Conservation (phyloP, 1,140 invertebrate genomes). For the Drosophila sp. region DNA sequence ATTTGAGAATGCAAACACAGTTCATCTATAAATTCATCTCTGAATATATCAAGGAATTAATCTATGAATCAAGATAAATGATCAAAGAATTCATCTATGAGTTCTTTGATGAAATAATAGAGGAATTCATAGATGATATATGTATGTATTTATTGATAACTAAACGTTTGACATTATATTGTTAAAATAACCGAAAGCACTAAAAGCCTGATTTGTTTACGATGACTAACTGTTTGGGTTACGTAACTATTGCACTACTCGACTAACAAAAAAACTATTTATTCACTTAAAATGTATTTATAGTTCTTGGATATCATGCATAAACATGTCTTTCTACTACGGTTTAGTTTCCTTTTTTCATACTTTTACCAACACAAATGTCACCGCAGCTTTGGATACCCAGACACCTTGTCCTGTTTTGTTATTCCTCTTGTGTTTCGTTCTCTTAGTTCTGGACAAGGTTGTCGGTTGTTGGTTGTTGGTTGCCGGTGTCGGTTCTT, state of each 20-base stretch:
- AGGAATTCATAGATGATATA: no score
- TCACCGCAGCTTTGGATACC: slow-evolving; percentile 15
- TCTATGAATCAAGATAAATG: no score
- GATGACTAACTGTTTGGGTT: background rate
- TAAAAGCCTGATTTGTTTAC: no score
- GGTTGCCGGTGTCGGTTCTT: slow-evolving; percentile 23
- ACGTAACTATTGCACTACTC: background rate
- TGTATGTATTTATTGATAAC: no score
- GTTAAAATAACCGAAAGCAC: no score
- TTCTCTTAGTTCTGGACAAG: background rate
- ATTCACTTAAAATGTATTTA: background rate
- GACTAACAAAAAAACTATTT: background rate
- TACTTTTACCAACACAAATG: slow-evolving; percentile 32
- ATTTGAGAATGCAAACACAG: no score
- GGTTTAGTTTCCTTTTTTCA: background rate
- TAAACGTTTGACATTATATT: no score
- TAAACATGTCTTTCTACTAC: background rate
- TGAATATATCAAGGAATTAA: no score
- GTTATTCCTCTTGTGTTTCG: slow-evolving; percentile 8
- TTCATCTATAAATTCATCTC: no score
- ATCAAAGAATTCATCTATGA: no score
- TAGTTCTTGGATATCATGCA: background rate
- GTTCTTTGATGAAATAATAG: no score
- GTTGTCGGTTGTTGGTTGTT: slow-evolving; percentile 10
- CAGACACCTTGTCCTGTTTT: background rate